Evolutionary conservation across 1,140 invertebrate species (phyloP), one percentile per base, ranked within the genome.

Genomic region (Mercenaria mercenaria): DNA sequence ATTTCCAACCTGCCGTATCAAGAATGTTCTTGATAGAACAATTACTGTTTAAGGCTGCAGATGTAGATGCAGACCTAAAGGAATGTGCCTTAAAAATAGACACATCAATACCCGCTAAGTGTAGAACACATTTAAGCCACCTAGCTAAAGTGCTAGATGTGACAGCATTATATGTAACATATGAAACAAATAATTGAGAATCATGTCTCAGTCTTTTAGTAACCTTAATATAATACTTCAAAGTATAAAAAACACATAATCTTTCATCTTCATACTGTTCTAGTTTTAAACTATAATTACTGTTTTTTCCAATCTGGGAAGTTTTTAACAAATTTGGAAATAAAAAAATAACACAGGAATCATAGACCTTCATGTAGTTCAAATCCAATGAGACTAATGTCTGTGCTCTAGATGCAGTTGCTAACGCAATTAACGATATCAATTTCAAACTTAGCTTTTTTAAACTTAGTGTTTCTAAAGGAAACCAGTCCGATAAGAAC

Each of bases 331-430:
- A 69, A 6, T 69, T 69, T 13, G 67, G 29, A 69, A 69, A 41
- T 32, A 32, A 59, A 34, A 32, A 80, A 6, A 52, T 56, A 4
- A 47, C 52, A 80, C 11, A 26, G 8, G 13, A n/a, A 32, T 23
- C 20, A 56, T 37, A 37, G 50, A 23, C 11, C 3, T 37, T 50
- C 4, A 91, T 34, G 26, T 41, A 56, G n/a, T 72, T 39, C 39
- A 89, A 37, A 82, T 91, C 52, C 41, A 91, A 11, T 64, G 47
- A 43, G 2, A 26, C 20, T 26, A 89, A 81, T 37, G 90, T 89
- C 39, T 89, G 87, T 41, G 82, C 56, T 72, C 80, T 88, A 52
- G 72, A 34, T 37, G 86, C 90, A 61, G 81, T 43, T 11, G 81
- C 41, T 34, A 91, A 61, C 26, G 26, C 72, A 41, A 87, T 20